Evolutionary conservation across 2,113 vertebrate genomes (phyloP).

Genomic region (Coregonus clupeaformis): DNA sequence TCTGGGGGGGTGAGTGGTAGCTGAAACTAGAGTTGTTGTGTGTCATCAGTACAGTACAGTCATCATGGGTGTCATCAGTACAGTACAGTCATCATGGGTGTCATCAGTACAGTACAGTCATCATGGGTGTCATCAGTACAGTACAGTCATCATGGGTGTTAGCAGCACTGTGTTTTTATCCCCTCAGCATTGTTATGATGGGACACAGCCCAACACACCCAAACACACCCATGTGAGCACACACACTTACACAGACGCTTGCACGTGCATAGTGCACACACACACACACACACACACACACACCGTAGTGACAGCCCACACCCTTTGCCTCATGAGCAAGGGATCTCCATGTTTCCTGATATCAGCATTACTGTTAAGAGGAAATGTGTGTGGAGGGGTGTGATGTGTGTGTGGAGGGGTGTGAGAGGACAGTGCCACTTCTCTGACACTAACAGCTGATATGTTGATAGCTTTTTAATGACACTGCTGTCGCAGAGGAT

Average conservation of each 20-base stretch:
- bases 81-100: background rate
- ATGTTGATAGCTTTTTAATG: constrained; percentile 53
- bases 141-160: background rate
- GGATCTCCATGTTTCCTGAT: constrained; percentile 53
- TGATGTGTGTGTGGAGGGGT: constrained; percentile 2
- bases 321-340: constrained; percentile 32
- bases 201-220: background rate
- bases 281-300: background rate
- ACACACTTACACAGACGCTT: background rate
- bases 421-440: constrained; percentile 4
- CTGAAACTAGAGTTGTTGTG: background rate
- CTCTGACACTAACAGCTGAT: constrained; percentile 41
- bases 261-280: background rate
- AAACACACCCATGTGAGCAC: background rate
- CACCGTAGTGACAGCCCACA: constrained; percentile 26
- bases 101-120: background rate
- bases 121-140: background rate
- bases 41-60: background rate
- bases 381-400: constrained; percentile 42
- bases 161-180: background rate
- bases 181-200: constrained; percentile 6
- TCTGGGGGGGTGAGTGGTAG: background rate
- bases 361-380: constrained; percentile 31
- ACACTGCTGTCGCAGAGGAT: constrained; percentile 58
- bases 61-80: background rate